Base-by-base conservation (phyloP, 1,140 invertebrate genomes). In the Schlechtendalia chinensis region DNA sequence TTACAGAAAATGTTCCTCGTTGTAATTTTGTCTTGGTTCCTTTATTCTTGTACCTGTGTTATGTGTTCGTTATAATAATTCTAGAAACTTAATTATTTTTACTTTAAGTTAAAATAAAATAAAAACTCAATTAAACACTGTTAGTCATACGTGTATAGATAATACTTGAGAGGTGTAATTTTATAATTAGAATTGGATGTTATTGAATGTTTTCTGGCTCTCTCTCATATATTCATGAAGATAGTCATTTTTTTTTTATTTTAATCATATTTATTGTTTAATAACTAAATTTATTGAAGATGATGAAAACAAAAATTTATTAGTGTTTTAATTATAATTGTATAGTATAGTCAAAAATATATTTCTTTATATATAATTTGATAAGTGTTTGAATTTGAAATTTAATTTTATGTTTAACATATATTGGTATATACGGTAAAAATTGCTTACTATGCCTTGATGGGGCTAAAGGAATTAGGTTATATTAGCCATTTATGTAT, bases 1-100 rank as follows among this genome's bases (percentile, higher is more conserved):
- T 59, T 67, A 32, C 5, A 27, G 16, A 79, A 77, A 79, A 79
- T 79, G 58, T 79, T 63, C 75, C 75, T 79, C 22, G 47, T 27
- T 61, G 10, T 63, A 63, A 58, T 45, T 45, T 14, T 59, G 58
- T 39, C 11, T 45, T 77, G n/a, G 72, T 77, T 77, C 72, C 72
- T 77, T 77, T 45, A n/a, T 39, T 77, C n/a, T 59, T 59, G 54
- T 75, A 75, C 54, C 54, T 75, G 50, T 72, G 12, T 69, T 17
- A n/a, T 71, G 22, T 63, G 27, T 63, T 53, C 27, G 27, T 74
- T 56, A 58, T 75, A 22, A 58, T 22, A 59, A 17, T 19, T 32
- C 39, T 24, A 32, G 56, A 22, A 45, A 45, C n/a, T 45, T 29
- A 59, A 29, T 29, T 72, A n/a, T 29, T 54, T 29, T 54, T 6